Conservation (phyloP, 2,113 vertebrate genomes). For the Probosciger aterrimus region DNA sequence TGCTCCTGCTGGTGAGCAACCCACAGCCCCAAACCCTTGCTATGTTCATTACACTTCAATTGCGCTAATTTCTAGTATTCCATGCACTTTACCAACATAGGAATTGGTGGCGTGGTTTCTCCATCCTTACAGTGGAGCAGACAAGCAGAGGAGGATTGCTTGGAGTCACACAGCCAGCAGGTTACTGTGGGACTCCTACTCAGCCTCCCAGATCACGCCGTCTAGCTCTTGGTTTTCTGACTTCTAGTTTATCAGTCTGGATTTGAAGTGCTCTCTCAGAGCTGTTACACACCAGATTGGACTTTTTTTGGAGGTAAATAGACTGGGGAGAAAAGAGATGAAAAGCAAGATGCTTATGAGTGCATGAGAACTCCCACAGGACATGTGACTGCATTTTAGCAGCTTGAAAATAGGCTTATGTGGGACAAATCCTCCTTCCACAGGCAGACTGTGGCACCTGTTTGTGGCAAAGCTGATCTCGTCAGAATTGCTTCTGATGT, state of each 20-base stretch:
- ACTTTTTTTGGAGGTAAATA: background rate
- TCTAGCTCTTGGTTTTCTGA: background rate
- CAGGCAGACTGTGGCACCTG: background rate
- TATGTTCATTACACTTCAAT: fast-evolving
- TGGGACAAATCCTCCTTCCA: background rate
- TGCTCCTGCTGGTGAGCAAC: fast-evolving
- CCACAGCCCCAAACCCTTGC: background rate
- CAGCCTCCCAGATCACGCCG: background rate
- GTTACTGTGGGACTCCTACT: background rate
- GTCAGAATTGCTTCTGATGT: background rate
- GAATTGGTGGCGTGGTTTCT: background rate
- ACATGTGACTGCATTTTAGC: background rate
- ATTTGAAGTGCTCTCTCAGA: background rate
- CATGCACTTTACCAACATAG: fast-evolving
- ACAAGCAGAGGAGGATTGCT: background rate
- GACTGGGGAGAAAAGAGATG: background rate
- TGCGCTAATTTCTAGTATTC: fast-evolving
- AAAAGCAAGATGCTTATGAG: background rate
- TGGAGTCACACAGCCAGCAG: background rate
- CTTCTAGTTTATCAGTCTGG: background rate
- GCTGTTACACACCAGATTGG: background rate
- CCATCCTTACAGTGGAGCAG: background rate
- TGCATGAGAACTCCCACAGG: slow-evolving; percentile 12
- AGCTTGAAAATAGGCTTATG: background rate
- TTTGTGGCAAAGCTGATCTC: background rate